Conservation (phyloP, 2,888 invertebrate genomes). For the Dynastes hyllus region DNA sequence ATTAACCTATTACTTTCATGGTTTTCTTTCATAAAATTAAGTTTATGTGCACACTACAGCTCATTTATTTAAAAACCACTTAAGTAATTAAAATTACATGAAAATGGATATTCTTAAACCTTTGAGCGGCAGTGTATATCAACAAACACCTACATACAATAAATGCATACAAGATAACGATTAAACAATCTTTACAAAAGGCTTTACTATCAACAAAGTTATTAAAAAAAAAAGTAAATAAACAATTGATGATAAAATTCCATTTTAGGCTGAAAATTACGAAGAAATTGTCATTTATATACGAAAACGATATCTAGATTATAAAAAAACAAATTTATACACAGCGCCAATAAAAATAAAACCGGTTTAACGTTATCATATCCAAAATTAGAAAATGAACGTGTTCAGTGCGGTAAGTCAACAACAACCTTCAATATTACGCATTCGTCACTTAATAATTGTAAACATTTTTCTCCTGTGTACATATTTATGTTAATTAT, state of each 20-base stretch:
- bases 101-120: too few species aligned
- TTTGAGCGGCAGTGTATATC: too few species aligned
- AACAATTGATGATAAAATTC: slow-evolving; percentile 18
- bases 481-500: too few species aligned
- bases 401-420: neutral
- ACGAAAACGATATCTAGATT: slow-evolving; percentile 17
- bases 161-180: neutral
- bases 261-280: slow-evolving; percentile 23
- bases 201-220: neutral
- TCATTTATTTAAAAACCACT: too few species aligned
- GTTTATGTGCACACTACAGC: too few species aligned
- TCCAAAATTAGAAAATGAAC: slow-evolving; percentile 20
- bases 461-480: too few species aligned
- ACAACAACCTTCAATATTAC: neutral
- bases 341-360: neutral
- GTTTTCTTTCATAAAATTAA: too few species aligned
- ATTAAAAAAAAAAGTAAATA: neutral
- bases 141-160: too few species aligned
- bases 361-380: slow-evolving; percentile 19
- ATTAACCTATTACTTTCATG: too few species aligned
- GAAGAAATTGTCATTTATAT: slow-evolving; percentile 10
- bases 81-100: too few species aligned
- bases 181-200: neutral
- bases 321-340: neutral
- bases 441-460: neutral